phyloP scores from a whole-genome alignment of 1,140 invertebrate species.

The Hypothenemus hampei region DNA sequence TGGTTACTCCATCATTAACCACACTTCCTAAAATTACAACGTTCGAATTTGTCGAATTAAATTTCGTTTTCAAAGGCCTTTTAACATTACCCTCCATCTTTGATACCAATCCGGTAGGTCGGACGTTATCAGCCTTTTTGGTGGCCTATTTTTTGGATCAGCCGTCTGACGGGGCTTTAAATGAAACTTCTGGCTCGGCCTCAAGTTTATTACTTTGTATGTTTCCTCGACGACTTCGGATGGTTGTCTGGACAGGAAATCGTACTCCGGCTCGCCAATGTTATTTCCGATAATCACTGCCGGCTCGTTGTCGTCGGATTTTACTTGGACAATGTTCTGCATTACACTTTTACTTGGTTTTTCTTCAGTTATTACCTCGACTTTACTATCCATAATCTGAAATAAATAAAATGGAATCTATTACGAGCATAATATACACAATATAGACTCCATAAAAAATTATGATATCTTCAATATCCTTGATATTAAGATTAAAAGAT shows the following conservation, averaged over 20 bases:
- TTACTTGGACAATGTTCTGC: slow-evolving; percentile 50
- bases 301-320: slow-evolving; percentile 43
- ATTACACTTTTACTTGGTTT: slow-evolving; percentile 38
- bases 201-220: slow-evolving; percentile 50
- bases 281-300: slow-evolving; percentile 57
- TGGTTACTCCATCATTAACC: slow-evolving; percentile 75
- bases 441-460: no score
- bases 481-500: no score
- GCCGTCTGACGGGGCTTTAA: slow-evolving; percentile 53
- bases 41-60: not conserved
- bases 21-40: slow-evolving; percentile 43
- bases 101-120: slow-evolving; percentile 73
- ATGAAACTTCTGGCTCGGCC: slow-evolving; percentile 43
- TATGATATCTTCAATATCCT: no score
- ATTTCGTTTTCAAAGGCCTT: no score
- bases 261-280: slow-evolving; percentile 73
- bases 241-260: slow-evolving; percentile 75
- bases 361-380: slow-evolving; percentile 46
- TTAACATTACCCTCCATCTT: slow-evolving; percentile 77
- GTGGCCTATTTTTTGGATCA: slow-evolving; percentile 43
- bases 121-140: slow-evolving; percentile 52
- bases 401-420: slow-evolving; percentile 2
- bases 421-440: no score
- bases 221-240: slow-evolving; percentile 57
- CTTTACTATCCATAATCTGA: slow-evolving; percentile 46